A percentile compares a stretch with the other conserved stretches of the same genome.
Evolutionary conservation across 1,140 invertebrate genomes (phyloP).

Genomic region (Drosophila persimilis): DNA sequence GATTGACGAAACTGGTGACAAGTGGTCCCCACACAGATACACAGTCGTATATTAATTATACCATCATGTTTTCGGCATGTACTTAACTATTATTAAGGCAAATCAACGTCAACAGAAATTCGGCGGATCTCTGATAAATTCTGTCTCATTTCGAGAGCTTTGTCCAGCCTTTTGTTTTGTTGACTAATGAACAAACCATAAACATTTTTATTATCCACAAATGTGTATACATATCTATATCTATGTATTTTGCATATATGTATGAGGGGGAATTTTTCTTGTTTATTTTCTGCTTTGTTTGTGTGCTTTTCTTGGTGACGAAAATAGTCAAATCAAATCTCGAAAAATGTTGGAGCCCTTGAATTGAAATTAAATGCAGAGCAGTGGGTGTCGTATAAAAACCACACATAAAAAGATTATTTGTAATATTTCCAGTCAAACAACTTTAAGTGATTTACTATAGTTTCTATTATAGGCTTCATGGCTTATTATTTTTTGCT

Average conservation of each 20-base stretch:
- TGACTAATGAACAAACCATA: conserved; percentile 34
- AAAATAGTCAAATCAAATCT: conserved; percentile 47
- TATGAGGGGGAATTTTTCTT: neutral
- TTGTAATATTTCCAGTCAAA: neutral
- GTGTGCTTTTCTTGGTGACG: conserved; percentile 39
- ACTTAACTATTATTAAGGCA: conserved; percentile 5
- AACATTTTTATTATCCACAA: conserved; percentile 33
- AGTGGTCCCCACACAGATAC: neutral
- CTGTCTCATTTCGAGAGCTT: neutral
- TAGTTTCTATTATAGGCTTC: too few relatives aligned
- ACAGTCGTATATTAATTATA: conserved; percentile 16
- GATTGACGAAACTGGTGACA: conserved; percentile 31
- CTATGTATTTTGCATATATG: conserved; percentile 16
- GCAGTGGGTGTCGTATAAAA: conserved; percentile 21
- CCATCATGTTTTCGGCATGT: conserved; percentile 3
- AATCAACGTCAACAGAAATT: conserved; percentile 36
- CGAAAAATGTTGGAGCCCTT: conserved; percentile 20
- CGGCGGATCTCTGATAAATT: conserved; percentile 17
- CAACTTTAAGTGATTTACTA: too few relatives aligned
- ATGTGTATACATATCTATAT: conserved; percentile 18
- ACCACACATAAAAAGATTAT: neutral
- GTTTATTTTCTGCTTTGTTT: conserved; percentile 18
- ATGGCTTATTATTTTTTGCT: too few relatives aligned
- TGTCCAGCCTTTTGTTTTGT: conserved; percentile 21
- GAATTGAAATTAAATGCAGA: conserved; percentile 26